Evolutionary conservation across 92 coral and sea anemone species (phyloP), one percentile per base, ranked within the genome.

Genomic region (Heteractis magnifica): DNA sequence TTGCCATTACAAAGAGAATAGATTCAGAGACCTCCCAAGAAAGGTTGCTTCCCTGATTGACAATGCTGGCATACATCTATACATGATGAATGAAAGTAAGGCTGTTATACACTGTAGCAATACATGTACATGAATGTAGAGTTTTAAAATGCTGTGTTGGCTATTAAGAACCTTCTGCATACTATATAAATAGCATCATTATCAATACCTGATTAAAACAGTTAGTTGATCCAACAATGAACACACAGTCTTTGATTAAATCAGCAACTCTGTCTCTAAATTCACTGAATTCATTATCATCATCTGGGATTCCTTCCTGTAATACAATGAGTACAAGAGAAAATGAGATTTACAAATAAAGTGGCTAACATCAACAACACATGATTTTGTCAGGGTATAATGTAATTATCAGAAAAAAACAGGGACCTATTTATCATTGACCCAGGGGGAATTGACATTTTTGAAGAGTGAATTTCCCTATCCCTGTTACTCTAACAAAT

Each of bases 231-330:
- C 99, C 97, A 78, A 96, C 93, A 78, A 96, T 90, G 75, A 96
- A 96, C 52, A 94, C 97, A 87, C 97, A 96, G 77, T 96, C 99
- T 84, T 94, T 96, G 68, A 96, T 86, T 51, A 96, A 91, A 62
- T 96, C 99, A 56, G 98, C 90, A 18, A 96, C 99, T 84, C 99
- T 82, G 73, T 87, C 85, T 62, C 99, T 95, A 78, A 96, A 96
- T 79, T 96, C 99, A 8, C 91, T 88, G 82, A 96, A 96, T 72
- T 96, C 99, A 88, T 88, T 91, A 8, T 88, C 84, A 65, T 91
- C 92, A 11, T 93, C 94, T 55, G 98, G 98, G 52, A 96, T 91
- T 0, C 92, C 96, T n/a, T 92, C 85, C 99, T 96, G 81, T 3
- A 88, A 50, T 50, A 10, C n/a, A 16, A 15, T 5, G 52, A 70